Evolutionary conservation across 1,140 invertebrate genomes (phyloP).

Genomic region (Aleiodes sp.): DNA sequence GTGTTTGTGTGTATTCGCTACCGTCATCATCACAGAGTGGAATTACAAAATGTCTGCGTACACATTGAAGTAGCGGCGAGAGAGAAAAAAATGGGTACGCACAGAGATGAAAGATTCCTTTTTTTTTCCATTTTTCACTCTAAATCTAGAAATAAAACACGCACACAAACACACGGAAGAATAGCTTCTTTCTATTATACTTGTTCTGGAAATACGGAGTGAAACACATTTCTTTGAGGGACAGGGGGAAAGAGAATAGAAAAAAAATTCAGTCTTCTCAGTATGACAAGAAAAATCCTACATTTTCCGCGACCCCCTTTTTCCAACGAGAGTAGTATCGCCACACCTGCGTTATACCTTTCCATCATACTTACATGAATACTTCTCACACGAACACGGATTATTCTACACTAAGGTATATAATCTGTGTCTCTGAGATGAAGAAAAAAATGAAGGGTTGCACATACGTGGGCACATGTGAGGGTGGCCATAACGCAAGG

Average conservation of each 20-base stretch:
- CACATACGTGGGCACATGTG: too few species aligned
- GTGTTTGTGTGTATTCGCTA: too few species aligned
- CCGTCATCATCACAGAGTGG: slow-evolving; percentile 16
- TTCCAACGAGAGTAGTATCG: neutral
- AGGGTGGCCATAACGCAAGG: slow-evolving; percentile 31
- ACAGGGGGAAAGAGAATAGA: neutral
- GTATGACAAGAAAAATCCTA: slow-evolving; percentile 51
- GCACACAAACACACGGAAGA: too few species aligned
- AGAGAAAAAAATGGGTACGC: slow-evolving; percentile 1
- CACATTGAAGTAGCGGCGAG: slow-evolving; percentile 15
- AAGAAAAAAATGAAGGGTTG: too few species aligned
- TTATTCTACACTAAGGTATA: too few species aligned
- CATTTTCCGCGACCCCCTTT: slow-evolving; percentile 51
- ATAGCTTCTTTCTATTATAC: neutral
- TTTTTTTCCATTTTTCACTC: too few species aligned
- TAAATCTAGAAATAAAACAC: slow-evolving; percentile 10
- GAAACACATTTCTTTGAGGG: slow-evolving; percentile 7
- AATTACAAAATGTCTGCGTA: slow-evolving; percentile 30
- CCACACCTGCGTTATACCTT: slow-evolving; percentile 16
- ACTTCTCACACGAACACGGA: too few species aligned
- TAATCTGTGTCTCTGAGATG: too few species aligned
- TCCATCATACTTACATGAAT: neutral
- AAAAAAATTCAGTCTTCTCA: slow-evolving; percentile 20
- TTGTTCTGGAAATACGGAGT: neutral
- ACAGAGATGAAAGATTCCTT: slow-evolving; percentile 12